Evolutionary conservation across 2,113 vertebrate genomes (phyloP).

Genomic region (Dendropsophus ebraccatus): DNA sequence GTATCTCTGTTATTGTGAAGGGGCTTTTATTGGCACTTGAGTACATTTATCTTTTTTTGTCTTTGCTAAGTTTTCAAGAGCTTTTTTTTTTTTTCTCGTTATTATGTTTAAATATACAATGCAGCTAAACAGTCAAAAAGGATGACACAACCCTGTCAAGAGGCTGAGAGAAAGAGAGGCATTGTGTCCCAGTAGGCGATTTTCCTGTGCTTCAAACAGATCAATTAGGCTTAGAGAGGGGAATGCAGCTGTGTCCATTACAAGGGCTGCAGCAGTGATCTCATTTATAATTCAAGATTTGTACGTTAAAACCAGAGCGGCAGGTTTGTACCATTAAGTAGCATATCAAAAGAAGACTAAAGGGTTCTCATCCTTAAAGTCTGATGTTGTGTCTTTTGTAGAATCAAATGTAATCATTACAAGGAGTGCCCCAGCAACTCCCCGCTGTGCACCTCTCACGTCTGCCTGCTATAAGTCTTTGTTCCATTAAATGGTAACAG

Average conservation of each 20-base stretch:
- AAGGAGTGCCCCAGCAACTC: background rate
- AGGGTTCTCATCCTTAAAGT: conserved; percentile 21
- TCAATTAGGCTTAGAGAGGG: conserved; percentile 34
- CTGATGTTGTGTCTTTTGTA: conserved; percentile 31
- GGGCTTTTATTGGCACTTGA: background rate
- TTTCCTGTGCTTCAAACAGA: conserved; percentile 48
- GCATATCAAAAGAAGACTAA: conserved; percentile 40
- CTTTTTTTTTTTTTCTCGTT: background rate
- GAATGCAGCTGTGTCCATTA: conserved; percentile 43
- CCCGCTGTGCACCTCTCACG: conserved; percentile 33
- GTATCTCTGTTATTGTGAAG: background rate
- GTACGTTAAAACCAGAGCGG: conserved; percentile 44
- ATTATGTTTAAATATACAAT: conserved; percentile 7
- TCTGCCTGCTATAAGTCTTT: conserved; percentile 26
- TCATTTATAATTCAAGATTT: conserved; percentile 49
- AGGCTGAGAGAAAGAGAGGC: conserved; percentile 14
- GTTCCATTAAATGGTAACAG: conserved; percentile 32
- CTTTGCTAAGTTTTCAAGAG: background rate
- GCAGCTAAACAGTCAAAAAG: conserved; percentile 31
- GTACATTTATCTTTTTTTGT: background rate
- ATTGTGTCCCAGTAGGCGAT: conserved; percentile 34
- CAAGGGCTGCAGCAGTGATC: conserved; percentile 37
- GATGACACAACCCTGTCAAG: conserved; percentile 37
- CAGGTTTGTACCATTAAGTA: conserved; percentile 48
- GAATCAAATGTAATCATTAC: conserved; percentile 44